These are phyloP conservation scores for Cryptophagus acutangulus DNA, from an alignment of 2,888 invertebrate species.

Conservation along the genomic window DNA sequence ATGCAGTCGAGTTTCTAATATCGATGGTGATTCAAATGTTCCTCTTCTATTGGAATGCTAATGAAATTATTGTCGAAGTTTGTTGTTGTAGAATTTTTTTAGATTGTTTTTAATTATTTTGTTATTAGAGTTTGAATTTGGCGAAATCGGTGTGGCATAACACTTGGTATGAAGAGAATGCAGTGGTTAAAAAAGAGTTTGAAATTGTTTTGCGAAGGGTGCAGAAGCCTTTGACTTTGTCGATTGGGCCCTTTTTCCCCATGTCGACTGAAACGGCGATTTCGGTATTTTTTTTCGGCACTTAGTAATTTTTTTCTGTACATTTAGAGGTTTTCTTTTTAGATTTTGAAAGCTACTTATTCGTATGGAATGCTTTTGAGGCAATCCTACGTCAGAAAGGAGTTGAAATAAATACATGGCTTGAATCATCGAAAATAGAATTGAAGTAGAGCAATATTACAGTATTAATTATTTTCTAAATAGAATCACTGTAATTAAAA, in stretches of 20 bases:
- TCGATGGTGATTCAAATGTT: constrained; percentile 30
- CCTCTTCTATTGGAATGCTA: constrained; percentile 33
- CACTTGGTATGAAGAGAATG: constrained; percentile 26
- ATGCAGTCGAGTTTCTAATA: constrained; percentile 5
- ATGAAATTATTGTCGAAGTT: constrained; percentile 34
- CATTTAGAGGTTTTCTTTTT: too few relatives aligned
- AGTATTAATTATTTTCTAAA: too few relatives aligned
- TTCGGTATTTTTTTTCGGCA: background rate
- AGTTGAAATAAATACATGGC: too few relatives aligned
- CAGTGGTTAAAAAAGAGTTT: constrained; percentile 24
- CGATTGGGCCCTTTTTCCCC: constrained; percentile 29
- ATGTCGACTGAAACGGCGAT: constrained; percentile 36
- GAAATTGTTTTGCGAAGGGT: constrained; percentile 26
- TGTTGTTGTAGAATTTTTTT: too few relatives aligned
- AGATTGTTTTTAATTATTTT: too few relatives aligned
- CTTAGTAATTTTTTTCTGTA: too few relatives aligned
- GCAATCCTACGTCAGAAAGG: constrained; percentile 10
- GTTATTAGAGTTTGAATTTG: constrained; percentile 16
- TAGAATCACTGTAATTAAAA: too few relatives aligned
- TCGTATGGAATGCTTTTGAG: constrained; percentile 13
- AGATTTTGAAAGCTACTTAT: constrained; percentile 15
- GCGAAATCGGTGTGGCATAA: constrained; percentile 23
- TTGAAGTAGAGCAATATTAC: too few relatives aligned
- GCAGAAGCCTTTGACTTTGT: constrained; percentile 28
- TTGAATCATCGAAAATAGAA: too few relatives aligned